Evolutionary conservation across 1,140 invertebrate species (phyloP).

Genomic region (Nasonia giraulti): DNA sequence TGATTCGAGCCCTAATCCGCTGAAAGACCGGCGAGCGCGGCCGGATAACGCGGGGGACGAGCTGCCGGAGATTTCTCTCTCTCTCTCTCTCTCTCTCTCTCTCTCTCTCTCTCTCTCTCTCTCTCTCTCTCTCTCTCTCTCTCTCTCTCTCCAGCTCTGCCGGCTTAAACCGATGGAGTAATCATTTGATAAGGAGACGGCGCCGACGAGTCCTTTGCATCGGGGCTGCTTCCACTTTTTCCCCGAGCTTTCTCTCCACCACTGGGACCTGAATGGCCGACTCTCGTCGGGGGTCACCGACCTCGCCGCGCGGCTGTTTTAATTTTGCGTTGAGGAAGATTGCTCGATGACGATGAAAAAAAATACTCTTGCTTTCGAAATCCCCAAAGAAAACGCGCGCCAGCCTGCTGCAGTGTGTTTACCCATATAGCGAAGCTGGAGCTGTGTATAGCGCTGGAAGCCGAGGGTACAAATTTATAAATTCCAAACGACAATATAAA

Average conservation of each 20-base stretch:
- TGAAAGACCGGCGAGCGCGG: too few relatives aligned
- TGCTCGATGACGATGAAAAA: too few relatives aligned
- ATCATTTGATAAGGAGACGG: constrained; percentile 45
- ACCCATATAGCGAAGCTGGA: background rate
- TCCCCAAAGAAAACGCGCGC: background rate
- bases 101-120: constrained; percentile 34
- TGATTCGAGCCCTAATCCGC: constrained; percentile 73
- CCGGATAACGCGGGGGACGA: constrained; percentile 31
- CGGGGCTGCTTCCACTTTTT: background rate
- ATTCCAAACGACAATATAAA: constrained; percentile 40
- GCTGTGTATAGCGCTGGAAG: background rate
- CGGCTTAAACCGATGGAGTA: constrained; percentile 39
- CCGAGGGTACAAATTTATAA: constrained; percentile 37
- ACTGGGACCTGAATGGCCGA: too few relatives aligned
- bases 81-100: constrained; percentile 37
- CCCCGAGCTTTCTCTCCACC: background rate
- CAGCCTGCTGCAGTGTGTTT: background rate
- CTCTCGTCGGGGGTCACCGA: too few relatives aligned
- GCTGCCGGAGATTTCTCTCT: constrained; percentile 33
- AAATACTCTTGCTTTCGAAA: background rate
- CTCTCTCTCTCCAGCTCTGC: constrained; percentile 23
- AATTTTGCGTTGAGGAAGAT: too few relatives aligned
- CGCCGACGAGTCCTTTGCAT: background rate
- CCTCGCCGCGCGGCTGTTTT: too few relatives aligned
- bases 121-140: too few relatives aligned